Evolutionary conservation across 2,888 invertebrate genomes (phyloP).

Genomic region (Criorhina ranunculi): DNA sequence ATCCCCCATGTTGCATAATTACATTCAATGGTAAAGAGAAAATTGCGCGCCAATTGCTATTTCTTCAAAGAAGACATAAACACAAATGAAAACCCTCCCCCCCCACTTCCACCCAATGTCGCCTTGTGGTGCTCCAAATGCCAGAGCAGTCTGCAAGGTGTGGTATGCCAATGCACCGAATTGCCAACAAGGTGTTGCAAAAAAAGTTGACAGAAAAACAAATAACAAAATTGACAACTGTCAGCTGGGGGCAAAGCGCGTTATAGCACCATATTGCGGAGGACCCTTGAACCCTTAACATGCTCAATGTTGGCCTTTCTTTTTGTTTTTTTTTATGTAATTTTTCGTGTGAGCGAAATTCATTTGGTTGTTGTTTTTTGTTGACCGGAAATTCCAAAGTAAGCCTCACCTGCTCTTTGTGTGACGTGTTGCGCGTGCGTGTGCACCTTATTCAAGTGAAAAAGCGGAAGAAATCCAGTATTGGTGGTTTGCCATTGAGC

Average conservation of each 20-base stretch:
- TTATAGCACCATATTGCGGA: background rate
- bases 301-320: slow-evolving; percentile 25
- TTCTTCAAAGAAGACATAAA: slow-evolving; percentile 25
- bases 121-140: slow-evolving; percentile 33
- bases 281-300: slow-evolving; percentile 54
- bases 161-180: slow-evolving; percentile 20
- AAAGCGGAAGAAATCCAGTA: slow-evolving; percentile 60
- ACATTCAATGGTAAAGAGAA: slow-evolving; percentile 22
- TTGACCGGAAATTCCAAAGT: slow-evolving; percentile 40
- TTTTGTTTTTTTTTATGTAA: slow-evolving; percentile 11
- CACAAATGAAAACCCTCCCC: background rate
- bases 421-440: slow-evolving; percentile 44
- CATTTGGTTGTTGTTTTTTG: slow-evolving; percentile 11
- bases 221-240: slow-evolving; percentile 42
- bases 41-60: slow-evolving; percentile 54
- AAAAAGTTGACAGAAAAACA: slow-evolving; percentile 30
- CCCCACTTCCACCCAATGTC: background rate
- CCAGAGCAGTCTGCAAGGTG: slow-evolving; percentile 8
- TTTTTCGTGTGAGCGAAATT: slow-evolving; percentile 25
- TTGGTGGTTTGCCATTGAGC: slow-evolving; percentile 37
- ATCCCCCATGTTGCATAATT: slow-evolving; percentile 53
- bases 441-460: slow-evolving; percentile 35
- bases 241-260: slow-evolving; percentile 4
- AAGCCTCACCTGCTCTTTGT: slow-evolving; percentile 25
- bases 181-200: slow-evolving; percentile 25